phyloP scores from a whole-genome alignment of 2,888 invertebrate genomes.

The Piscicola geometra region DNA sequence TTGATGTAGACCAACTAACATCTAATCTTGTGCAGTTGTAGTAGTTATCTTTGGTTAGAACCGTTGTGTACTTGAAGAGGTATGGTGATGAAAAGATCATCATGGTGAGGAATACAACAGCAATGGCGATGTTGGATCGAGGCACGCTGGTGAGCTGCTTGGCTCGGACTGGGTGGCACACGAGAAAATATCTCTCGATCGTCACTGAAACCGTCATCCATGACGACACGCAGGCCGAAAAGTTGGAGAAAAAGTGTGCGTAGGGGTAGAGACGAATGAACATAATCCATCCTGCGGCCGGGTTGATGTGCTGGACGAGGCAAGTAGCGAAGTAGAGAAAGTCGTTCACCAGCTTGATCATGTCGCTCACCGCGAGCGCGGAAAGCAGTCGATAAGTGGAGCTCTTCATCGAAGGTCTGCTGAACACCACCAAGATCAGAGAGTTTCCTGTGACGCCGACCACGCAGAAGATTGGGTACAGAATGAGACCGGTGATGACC shows the following conservation, averaged over 20 bases:
- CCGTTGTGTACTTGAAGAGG: constrained; percentile 43
- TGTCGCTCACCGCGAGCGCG: constrained; percentile 51
- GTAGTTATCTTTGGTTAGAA: neutral
- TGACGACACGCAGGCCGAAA: constrained; percentile 44
- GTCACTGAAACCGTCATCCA: constrained; percentile 51
- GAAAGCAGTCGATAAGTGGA: constrained; percentile 51
- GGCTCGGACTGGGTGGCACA: constrained; percentile 49
- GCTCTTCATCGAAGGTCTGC: constrained; percentile 48
- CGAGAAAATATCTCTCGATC: constrained; percentile 50
- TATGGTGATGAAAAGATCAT: constrained; percentile 43
- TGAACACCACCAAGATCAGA: constrained; percentile 48
- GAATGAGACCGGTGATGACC: constrained; percentile 49
- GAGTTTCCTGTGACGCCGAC: constrained; percentile 50
- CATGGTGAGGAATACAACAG: constrained; percentile 42
- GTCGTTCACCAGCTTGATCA: constrained; percentile 50
- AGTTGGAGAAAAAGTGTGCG: constrained; percentile 45
- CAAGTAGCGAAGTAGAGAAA: constrained; percentile 49
- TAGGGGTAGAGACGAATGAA: constrained; percentile 49
- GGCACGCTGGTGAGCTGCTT: constrained; percentile 29
- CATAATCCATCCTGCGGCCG: constrained; percentile 43
- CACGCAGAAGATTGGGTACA: constrained; percentile 50
- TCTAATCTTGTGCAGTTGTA: neutral
- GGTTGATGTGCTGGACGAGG: constrained; percentile 44
- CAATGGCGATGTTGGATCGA: constrained; percentile 45
- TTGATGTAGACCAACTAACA: neutral